Evolutionary conservation across 2,113 vertebrate species (phyloP), one percentile per base, ranked within the genome.

Genomic region (Triplophysa siluroides): DNA sequence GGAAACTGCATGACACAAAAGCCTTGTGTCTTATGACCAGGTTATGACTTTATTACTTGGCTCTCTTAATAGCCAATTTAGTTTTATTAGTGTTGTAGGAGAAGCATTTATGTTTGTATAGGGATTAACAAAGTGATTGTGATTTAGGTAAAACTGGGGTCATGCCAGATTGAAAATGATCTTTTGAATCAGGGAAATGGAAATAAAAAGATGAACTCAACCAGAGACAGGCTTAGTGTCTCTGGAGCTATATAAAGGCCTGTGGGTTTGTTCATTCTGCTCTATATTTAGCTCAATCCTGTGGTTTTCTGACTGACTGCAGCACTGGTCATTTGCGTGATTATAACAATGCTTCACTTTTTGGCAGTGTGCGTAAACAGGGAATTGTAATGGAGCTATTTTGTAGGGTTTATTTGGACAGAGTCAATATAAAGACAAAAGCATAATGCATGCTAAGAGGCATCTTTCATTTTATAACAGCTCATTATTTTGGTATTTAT

Each of bases 321-420:
- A 29, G 72, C 83, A 68, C 45, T 54, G 65, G 18, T 52, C 72
- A 72, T 79, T 71, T 78, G 54, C 68, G 72, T 84, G 84, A 88
- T 90, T 86, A 88, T 64, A 29, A 83, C 78, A 82, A 68, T 85
- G 89, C 85, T 79, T 83, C 85, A 71, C 45, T 88, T 85, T 76
- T 87, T 86, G 85, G 78, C 87, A 86, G 81, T 26, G 72, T 78
- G 43, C 29, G 50, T 82, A 84, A 86, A 72, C 80, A 79, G 64
- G 71, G 80, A 81, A 90, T 90, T 85, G 84, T 83, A 81, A 83
- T 80, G 79, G 10, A 68, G 63, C 16, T 60, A 60, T 72, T 77
- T 67, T 73, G 72, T 76, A 3, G 6, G 26, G 38, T 68, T 76
- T 54, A 80, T 80, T 52, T 77, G 45, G 21, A 67, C 50, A 67